These are phyloP conservation scores for Anthonomus grandis DNA, from an alignment of 1,140 invertebrate species.

Conservation along the genomic window DNA sequence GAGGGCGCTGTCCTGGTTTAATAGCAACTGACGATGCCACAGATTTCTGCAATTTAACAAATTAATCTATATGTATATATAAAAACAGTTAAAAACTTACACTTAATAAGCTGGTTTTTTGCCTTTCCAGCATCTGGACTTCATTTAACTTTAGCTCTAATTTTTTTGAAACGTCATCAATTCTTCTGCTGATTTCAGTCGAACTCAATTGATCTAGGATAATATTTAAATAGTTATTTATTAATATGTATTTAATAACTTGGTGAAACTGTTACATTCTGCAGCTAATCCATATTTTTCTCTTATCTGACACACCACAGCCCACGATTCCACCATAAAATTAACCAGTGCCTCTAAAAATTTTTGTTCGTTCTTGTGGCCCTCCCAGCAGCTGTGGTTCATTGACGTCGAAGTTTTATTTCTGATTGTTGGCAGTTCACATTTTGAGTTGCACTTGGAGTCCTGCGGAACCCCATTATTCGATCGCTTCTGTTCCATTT, in stretches of 20 bases:
- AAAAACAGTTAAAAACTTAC: too few species aligned
- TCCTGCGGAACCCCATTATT: too few species aligned
- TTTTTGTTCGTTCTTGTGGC: conserved; percentile 1
- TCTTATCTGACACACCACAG: conserved; percentile 9
- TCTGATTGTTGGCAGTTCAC: too few species aligned
- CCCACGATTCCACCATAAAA: conserved; percentile 19
- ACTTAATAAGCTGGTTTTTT: conserved; percentile 4
- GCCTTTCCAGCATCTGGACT: conserved; percentile 6
- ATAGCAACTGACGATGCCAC: too few species aligned
- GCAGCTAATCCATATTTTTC: conserved; percentile 10
- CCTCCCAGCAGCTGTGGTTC: conserved; percentile 7
- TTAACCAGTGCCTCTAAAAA: conserved; percentile 10
- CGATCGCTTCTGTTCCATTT: too few species aligned
- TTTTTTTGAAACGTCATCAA: conserved; percentile 12
- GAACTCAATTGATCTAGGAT: conserved; percentile 13
- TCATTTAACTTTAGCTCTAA: conserved; percentile 13
- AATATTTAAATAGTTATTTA: not conserved
- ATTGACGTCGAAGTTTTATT: conserved; percentile 2
- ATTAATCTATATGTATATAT: too few species aligned
- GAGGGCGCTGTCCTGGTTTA: too few species aligned
- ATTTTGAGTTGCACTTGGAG: too few species aligned
- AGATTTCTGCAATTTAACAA: too few species aligned
- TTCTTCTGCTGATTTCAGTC: conserved; percentile 2
- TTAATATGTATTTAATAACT: not conserved
- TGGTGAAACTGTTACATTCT: conserved; percentile 2